Base-by-base conservation (phyloP, 2,113 vertebrate species). In the Thermophis baileyi region DNA sequence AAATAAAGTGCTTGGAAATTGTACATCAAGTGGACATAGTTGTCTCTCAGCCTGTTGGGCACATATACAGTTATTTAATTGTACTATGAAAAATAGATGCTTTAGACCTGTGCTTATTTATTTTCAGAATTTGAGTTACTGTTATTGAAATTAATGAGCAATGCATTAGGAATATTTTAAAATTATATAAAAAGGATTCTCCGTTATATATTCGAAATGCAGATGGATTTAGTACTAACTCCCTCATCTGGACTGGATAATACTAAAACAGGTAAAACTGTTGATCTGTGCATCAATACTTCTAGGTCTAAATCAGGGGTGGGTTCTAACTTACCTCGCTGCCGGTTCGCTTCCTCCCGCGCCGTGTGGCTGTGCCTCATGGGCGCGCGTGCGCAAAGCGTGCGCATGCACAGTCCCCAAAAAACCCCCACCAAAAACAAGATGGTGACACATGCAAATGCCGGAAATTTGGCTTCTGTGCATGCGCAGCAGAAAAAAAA, bases 131-230 rank as follows among this genome's bases (percentile, higher is more conserved):
- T 94, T 81, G 6, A 1, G 8, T 81, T 81, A 81, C 44, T 81
- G 18, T 81, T 88, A 94, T 60, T 92, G 87, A 94, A 96, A 96
- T 94, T 91, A 94, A 95, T 95, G 94, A 91, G 92, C 85, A 94
- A 91, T 95, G 90, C 94, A 93, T 94, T 88, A 94, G 89, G 85
- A 93, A 44, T 94, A 89, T 96, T 96, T 94, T 94, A 93, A 55
- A 93, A 89, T 88, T 90, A 50, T 90, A 14, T 93, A 93, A 94
- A 94, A 94, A 96, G 94, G 87, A 18, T 81, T 88, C 95, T 95
- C 89, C 88, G 90, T 93, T 18, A 27, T 1, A 0, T 44, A 44
- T 40, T 55, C 55, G 63, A 95, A 95, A 94, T 53, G 46, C 11
- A 92, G 24, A 3, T 14, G 6, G 55, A 89, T 95, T 89, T 94